These are phyloP conservation scores for Paradisaea rubra DNA, from an alignment of 2,113 vertebrate genomes.

Conservation along the genomic window DNA sequence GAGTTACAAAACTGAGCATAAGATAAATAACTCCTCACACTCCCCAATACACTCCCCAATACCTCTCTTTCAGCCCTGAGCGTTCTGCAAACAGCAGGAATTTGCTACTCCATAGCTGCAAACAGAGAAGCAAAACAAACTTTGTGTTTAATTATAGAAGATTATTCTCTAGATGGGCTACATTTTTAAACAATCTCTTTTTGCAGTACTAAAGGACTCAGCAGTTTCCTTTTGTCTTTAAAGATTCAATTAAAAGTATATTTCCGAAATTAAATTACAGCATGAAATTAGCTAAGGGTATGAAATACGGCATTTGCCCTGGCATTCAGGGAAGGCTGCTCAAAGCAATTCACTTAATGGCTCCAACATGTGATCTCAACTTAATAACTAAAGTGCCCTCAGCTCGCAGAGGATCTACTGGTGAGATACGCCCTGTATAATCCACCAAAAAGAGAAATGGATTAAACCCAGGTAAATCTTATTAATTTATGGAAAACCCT, in stretches of 20 bases:
- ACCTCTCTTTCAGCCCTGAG: background rate
- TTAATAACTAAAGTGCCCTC: slow-evolving; percentile 76
- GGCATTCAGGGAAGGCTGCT: slow-evolving; percentile 61
- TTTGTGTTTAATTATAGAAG: slow-evolving; percentile 31
- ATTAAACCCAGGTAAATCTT: slow-evolving; percentile 29
- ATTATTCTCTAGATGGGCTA: slow-evolving; percentile 19
- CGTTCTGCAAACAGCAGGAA: background rate
- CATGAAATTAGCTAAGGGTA: slow-evolving; percentile 72
- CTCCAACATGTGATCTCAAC: slow-evolving; percentile 70
- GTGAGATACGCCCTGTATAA: slow-evolving; percentile 53
- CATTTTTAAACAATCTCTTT: slow-evolving; percentile 37
- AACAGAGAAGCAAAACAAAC: slow-evolving; percentile 7
- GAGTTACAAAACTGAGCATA: background rate
- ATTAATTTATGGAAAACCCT: slow-evolving; percentile 14
- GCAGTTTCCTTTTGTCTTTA: slow-evolving; percentile 60
- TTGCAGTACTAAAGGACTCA: slow-evolving; percentile 30
- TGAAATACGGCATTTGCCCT: slow-evolving; percentile 69
- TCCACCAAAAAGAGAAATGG: slow-evolving; percentile 51
- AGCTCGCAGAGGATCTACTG: slow-evolving; percentile 66
- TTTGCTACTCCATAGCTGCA: background rate
- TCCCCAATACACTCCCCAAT: background rate
- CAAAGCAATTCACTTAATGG: slow-evolving; percentile 79
- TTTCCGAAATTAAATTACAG: slow-evolving; percentile 75
- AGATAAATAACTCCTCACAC: background rate
- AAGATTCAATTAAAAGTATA: slow-evolving; percentile 68